Conservation (phyloP, 2,113 vertebrate species). For the Amia ocellicauda region DNA sequence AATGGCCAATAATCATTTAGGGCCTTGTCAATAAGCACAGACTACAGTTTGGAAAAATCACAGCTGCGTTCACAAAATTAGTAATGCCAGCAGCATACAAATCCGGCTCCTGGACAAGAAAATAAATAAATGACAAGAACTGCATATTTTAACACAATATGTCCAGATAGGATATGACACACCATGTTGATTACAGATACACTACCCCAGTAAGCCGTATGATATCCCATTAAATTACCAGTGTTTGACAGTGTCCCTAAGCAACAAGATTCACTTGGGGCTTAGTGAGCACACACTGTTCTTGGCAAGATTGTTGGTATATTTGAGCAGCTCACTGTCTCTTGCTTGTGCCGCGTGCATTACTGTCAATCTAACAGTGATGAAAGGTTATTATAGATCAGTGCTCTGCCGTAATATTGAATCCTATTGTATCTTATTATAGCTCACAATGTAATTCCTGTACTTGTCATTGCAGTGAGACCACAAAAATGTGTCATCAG, state of each 20-base stretch:
- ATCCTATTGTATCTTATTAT: slow-evolving; percentile 13
- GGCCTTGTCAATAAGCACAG: no score
- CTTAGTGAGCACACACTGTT: neutral
- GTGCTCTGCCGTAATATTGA: neutral
- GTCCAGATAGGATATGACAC: no score
- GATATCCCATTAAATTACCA: neutral
- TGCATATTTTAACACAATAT: no score
- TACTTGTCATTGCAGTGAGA: neutral
- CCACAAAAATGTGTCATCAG: neutral
- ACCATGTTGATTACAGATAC: no score
- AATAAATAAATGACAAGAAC: no score
- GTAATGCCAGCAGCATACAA: no score
- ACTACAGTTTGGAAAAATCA: no score
- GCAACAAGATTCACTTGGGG: neutral
- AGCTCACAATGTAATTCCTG: neutral
- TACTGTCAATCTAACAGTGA: neutral
- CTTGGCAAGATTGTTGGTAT: neutral
- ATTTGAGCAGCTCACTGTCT: no score
- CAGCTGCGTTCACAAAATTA: no score
- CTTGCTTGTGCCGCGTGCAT: neutral
- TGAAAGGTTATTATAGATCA: slow-evolving; percentile 9
- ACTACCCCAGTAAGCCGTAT: neutral
- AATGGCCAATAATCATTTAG: no score
- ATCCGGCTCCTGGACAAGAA: no score
- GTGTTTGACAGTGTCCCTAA: neutral